phyloP scores from a whole-genome alignment of 2,797 vertebrate genomes.

The Rhinoraja longicauda region DNA sequence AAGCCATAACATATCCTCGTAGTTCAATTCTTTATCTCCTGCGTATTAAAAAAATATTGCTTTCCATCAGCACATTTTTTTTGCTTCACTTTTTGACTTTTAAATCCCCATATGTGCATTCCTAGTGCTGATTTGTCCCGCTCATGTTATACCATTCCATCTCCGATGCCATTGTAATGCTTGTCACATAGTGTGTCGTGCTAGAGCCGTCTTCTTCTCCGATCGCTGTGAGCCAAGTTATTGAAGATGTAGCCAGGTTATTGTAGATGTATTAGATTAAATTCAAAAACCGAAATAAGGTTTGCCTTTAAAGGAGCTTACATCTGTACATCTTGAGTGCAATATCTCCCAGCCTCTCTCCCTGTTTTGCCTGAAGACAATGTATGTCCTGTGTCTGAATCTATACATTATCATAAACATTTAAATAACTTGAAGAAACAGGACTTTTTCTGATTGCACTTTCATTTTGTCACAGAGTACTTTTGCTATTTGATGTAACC shows the following conservation, averaged over 20 bases:
- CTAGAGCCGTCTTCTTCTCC: neutral
- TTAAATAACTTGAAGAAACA: neutral
- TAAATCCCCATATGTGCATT: neutral
- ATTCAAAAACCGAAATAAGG: neutral
- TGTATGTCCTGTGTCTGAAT: neutral
- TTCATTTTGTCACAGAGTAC: neutral
- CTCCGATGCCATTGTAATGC: neutral
- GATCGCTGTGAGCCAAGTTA: neutral
- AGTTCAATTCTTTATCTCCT: too few relatives aligned
- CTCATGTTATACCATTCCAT: neutral
- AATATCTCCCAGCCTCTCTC: neutral
- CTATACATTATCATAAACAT: neutral
- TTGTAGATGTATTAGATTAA: neutral
- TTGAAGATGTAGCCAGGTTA: too few relatives aligned
- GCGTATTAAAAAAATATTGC: neutral
- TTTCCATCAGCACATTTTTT: neutral
- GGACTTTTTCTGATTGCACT: neutral
- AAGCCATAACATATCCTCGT: neutral
- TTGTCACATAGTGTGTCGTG: neutral
- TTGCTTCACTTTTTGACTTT: neutral
- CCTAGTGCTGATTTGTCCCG: neutral
- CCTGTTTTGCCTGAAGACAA: neutral
- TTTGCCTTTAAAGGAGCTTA: neutral
- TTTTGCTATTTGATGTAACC: neutral
- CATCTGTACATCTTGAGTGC: too few relatives aligned